Evolutionary conservation across 30 jellyfish, hydroid and myxozoan species (phyloP).

Genomic region (Pseudorhiza aurosa): DNA sequence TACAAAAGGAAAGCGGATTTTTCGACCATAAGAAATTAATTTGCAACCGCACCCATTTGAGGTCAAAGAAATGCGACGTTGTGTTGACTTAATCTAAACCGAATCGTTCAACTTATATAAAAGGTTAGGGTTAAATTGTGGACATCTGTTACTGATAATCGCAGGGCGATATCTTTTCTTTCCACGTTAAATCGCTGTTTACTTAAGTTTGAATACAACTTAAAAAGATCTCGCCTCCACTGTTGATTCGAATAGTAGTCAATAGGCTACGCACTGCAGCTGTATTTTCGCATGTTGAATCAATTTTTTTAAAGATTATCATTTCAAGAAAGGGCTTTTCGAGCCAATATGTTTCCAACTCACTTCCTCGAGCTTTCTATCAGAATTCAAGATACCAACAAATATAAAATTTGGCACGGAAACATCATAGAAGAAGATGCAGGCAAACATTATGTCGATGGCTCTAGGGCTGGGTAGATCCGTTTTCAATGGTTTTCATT

Average conservation of each 20-base stretch:
- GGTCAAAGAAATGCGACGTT: neutral
- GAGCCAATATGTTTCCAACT: neutral
- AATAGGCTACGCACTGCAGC: neutral
- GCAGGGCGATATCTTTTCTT: neutral
- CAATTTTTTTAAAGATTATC: neutral
- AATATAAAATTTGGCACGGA: neutral
- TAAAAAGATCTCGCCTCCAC: neutral
- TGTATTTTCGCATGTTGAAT: conserved; percentile 4
- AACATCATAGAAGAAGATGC: too few species aligned
- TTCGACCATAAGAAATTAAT: neutral
- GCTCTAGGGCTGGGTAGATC: too few species aligned
- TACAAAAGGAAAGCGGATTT: neutral
- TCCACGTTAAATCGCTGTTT: conserved; percentile 28
- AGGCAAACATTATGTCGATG: too few species aligned
- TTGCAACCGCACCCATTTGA: neutral
- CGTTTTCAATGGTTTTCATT: too few species aligned
- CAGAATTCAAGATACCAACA: neutral
- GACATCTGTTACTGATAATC: conserved; percentile 10
- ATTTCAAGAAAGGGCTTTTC: neutral
- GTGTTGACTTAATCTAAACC: neutral
- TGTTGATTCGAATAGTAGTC: neutral
- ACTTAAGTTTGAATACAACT: conserved; percentile 7
- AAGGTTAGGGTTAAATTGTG: neutral
- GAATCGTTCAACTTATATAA: neutral
- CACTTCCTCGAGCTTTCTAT: neutral